Evolutionary conservation across 2,888 invertebrate genomes (phyloP).

Genomic region (Hyles lineata): DNA sequence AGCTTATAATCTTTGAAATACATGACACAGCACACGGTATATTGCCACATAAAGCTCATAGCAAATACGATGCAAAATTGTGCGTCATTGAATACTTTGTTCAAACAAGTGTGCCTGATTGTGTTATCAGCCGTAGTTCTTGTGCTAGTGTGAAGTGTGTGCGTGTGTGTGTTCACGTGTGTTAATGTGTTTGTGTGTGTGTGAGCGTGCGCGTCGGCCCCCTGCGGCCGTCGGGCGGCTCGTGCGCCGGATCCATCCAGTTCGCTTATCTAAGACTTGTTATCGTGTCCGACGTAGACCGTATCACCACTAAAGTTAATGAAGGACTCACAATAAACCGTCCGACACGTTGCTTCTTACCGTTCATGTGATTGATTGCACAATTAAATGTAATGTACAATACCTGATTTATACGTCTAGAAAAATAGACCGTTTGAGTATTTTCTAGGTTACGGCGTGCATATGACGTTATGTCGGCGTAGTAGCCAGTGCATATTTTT

Average conservation of each 20-base stretch:
- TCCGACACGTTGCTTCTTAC: slow-evolving; percentile 49
- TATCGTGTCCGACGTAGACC: slow-evolving; percentile 59
- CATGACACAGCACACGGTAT: slow-evolving; percentile 43
- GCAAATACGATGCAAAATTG: slow-evolving; percentile 53
- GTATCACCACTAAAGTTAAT: slow-evolving; percentile 55
- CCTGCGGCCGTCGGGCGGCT: slow-evolving; percentile 77
- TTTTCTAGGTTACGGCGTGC: neutral
- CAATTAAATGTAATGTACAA: neutral
- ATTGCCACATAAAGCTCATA: slow-evolving; percentile 35
- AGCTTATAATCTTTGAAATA: slow-evolving; percentile 30
- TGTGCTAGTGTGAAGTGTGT: slow-evolving; percentile 1
- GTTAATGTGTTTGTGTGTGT: slow-evolving; percentile 42
- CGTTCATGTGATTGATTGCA: slow-evolving; percentile 30
- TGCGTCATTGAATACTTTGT: slow-evolving; percentile 64
- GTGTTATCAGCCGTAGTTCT: slow-evolving; percentile 58
- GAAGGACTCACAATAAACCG: slow-evolving; percentile 54
- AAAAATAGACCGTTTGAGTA: neutral
- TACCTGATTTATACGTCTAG: neutral
- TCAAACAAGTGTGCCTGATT: slow-evolving; percentile 54
- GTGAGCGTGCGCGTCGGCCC: slow-evolving; percentile 62
- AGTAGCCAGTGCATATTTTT: too few species aligned
- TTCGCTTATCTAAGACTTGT: slow-evolving; percentile 68
- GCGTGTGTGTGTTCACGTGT: slow-evolving; percentile 43
- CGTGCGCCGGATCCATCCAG: slow-evolving; percentile 69
- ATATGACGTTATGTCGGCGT: too few species aligned